These are phyloP conservation scores for Drosophila leonis DNA, from an alignment of 2,888 invertebrate species.

Conservation along the genomic window DNA sequence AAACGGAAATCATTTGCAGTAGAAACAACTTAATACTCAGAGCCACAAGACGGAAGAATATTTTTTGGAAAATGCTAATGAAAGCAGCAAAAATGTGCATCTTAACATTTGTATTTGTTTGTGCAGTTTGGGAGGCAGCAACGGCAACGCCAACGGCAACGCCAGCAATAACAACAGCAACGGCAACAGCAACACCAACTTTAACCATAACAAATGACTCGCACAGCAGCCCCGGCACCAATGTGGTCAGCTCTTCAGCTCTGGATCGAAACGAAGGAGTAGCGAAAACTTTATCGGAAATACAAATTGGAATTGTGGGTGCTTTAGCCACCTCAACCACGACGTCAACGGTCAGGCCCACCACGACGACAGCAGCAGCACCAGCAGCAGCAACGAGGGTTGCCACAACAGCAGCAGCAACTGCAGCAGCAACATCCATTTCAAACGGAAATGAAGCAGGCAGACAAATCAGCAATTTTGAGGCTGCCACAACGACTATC, in stretches of 20 bases:
- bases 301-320: conserved; percentile 38
- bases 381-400: conserved; percentile 46
- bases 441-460: conserved; percentile 52
- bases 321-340: conserved; percentile 30
- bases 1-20: conserved; percentile 15
- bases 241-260: conserved; percentile 31
- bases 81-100: conserved; percentile 69
- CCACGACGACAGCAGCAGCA: conserved; percentile 8
- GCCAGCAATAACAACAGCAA: conserved; percentile 48
- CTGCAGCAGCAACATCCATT: conserved; percentile 15
- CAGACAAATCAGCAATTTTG: conserved; percentile 42
- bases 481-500: conserved; percentile 17
- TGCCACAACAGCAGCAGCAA: conserved; percentile 10
- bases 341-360: conserved; percentile 74
- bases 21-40: conserved; percentile 30
- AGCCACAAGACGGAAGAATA: conserved; percentile 16
- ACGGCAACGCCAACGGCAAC: conserved; percentile 30
- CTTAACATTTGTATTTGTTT: conserved; percentile 74
- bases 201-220: conserved; percentile 65
- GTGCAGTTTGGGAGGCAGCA: conserved; percentile 49
- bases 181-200: conserved; percentile 35
- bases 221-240: conserved; percentile 42
- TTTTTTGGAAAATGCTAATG: conserved; percentile 66
- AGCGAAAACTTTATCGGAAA: conserved; percentile 58
- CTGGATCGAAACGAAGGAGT: conserved; percentile 44